Evolutionary conservation across 2,797 vertebrate genomes (phyloP).

Genomic region (Peromyscus eremicus): DNA sequence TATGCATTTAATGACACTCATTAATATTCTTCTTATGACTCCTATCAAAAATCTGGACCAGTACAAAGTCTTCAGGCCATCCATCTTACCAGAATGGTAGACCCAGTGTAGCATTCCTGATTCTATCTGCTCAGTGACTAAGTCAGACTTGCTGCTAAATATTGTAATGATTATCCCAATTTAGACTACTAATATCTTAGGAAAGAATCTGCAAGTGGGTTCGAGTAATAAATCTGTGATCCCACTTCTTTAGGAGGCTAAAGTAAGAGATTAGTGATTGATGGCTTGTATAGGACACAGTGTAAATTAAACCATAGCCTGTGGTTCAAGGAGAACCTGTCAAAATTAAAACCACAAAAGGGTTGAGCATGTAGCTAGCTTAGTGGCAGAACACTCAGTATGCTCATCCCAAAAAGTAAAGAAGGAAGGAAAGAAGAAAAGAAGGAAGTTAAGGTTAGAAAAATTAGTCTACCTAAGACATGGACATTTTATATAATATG

Average conservation of each 20-base stretch:
- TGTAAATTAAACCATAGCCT: background rate
- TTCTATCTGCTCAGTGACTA: background rate
- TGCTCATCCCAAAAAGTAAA: background rate
- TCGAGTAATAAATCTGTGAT: background rate
- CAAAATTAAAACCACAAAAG: background rate
- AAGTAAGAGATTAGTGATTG: background rate
- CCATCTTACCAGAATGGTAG: background rate
- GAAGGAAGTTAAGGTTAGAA: background rate
- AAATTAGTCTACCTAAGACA: background rate
- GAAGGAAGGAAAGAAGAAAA: background rate
- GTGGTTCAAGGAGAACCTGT: background rate
- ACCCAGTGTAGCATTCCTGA: background rate
- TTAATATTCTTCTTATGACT: background rate
- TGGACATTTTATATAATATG: background rate
- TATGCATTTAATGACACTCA: background rate
- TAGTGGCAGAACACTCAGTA: background rate
- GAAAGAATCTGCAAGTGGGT: background rate
- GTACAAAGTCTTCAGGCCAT: background rate
- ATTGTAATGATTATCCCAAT: constrained; percentile 2
- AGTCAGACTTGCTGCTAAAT: background rate
- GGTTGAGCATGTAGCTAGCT: background rate
- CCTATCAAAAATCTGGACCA: background rate
- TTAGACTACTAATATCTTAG: constrained; percentile 4
- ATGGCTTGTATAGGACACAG: background rate
- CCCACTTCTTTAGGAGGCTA: background rate